These are phyloP conservation scores for Anoplius nigerrimus DNA, from an alignment of 2,888 invertebrate genomes.

Conservation along the genomic window DNA sequence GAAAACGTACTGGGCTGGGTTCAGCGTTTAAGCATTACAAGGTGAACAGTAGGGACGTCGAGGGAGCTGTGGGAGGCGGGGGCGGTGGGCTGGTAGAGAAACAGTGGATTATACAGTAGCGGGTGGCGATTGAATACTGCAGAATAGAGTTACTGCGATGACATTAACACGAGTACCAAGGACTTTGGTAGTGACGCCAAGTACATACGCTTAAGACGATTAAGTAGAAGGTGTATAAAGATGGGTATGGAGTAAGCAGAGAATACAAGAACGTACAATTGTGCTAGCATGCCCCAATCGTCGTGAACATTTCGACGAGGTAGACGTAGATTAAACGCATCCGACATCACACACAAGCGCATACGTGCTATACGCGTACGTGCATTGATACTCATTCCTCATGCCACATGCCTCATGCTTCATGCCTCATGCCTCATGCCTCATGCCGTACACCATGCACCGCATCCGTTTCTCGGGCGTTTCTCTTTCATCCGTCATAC, in stretches of 20 bases:
- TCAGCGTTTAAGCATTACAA: slow-evolving; percentile 45
- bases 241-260: slow-evolving; percentile 55
- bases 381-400: neutral
- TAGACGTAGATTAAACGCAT: slow-evolving; percentile 17
- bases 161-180: slow-evolving; percentile 51
- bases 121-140: slow-evolving; percentile 32
- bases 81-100: slow-evolving; percentile 9
- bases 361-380: neutral
- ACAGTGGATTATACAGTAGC: neutral
- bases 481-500: slow-evolving; percentile 8
- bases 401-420: slow-evolving; percentile 10
- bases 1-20: slow-evolving; percentile 35
- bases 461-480: slow-evolving; percentile 9
- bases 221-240: slow-evolving; percentile 49
- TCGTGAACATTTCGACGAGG: too few relatives aligned
- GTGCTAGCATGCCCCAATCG: too few relatives aligned
- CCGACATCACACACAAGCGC: slow-evolving; percentile 24
- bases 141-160: slow-evolving; percentile 28
- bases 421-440: slow-evolving; percentile 39
- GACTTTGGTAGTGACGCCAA: slow-evolving; percentile 39
- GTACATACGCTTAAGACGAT: slow-evolving; percentile 47
- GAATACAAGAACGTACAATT: slow-evolving; percentile 21
- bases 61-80: slow-evolving; percentile 11
- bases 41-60: slow-evolving; percentile 5
- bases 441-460: slow-evolving; percentile 41